A percentile compares a stretch with the other conserved stretches of the same genome.
phyloP scores from a whole-genome alignment of 1,140 invertebrate species.

The Schlechtendalia chinensis region DNA sequence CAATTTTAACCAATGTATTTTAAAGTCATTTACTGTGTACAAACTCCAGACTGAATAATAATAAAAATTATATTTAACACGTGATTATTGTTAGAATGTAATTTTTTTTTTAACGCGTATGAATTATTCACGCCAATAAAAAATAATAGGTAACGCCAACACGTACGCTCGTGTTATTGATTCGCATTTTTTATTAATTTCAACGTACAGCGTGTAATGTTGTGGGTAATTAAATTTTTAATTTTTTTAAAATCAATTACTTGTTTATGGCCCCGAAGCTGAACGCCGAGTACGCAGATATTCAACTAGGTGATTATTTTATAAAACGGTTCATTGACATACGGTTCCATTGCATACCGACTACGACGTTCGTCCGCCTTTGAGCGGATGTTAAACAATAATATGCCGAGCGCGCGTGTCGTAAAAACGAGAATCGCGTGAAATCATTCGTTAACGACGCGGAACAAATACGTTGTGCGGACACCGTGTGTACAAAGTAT shows the following conservation, averaged over 20 bases:
- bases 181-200: not conserved
- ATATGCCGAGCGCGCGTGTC: not conserved
- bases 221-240: conserved; percentile 12
- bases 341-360: not conserved
- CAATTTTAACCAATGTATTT: no score
- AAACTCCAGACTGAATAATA: no score
- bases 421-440: not conserved
- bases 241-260: not conserved
- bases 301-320: not conserved
- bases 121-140: conserved; percentile 3
- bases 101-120: not conserved
- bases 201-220: not conserved
- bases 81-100: not conserved
- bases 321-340: conserved; percentile 1
- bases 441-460: not conserved
- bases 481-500: no score
- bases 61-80: no score
- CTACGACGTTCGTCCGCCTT: no score
- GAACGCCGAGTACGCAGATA: not conserved
- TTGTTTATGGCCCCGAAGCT: not conserved
- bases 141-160: not conserved
- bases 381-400: conserved; percentile 22
- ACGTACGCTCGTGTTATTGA: not conserved
- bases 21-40: no score
- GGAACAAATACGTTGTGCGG: not conserved